These are phyloP conservation scores for Carollia perspicillata DNA, from an alignment of 2,113 vertebrate genomes.

Conservation along the genomic window DNA sequence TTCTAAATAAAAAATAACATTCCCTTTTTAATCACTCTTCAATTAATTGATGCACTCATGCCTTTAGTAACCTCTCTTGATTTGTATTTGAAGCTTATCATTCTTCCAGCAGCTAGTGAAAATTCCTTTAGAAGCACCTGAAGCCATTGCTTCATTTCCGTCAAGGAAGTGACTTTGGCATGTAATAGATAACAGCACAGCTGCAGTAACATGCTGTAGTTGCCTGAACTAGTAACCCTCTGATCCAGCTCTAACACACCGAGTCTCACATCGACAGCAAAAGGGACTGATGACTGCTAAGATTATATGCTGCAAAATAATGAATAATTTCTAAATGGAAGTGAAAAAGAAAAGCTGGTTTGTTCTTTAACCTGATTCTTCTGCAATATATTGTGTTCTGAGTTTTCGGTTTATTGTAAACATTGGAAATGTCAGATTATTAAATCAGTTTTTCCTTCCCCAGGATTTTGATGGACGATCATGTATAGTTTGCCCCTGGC, in stretches of 20 bases:
- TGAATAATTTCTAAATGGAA: slow-evolving; percentile 17
- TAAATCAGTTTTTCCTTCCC: slow-evolving; percentile 35
- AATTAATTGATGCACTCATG: background rate
- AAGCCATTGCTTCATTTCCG: background rate
- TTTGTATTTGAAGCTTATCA: background rate
- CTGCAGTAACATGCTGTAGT: background rate
- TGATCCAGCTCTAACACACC: background rate
- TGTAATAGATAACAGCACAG: background rate
- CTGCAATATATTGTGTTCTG: background rate
- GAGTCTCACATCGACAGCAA: background rate
- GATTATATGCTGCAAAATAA: background rate
- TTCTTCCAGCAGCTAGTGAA: background rate
- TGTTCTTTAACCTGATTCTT: background rate
- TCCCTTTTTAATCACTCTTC: slow-evolving; percentile 8
- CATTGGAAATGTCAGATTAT: background rate
- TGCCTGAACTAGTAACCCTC: background rate
- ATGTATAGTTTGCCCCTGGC: slow-evolving; percentile 94
- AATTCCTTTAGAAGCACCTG: background rate
- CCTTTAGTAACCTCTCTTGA: background rate
- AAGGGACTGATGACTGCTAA: background rate
- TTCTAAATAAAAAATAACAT: background rate
- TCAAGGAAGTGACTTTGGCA: background rate
- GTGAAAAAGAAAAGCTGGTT: background rate
- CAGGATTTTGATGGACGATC: slow-evolving; percentile 89
- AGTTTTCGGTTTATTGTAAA: background rate